Base-by-base conservation (phyloP, 2,888 invertebrate genomes). In the Osmoderma eremita region DNA sequence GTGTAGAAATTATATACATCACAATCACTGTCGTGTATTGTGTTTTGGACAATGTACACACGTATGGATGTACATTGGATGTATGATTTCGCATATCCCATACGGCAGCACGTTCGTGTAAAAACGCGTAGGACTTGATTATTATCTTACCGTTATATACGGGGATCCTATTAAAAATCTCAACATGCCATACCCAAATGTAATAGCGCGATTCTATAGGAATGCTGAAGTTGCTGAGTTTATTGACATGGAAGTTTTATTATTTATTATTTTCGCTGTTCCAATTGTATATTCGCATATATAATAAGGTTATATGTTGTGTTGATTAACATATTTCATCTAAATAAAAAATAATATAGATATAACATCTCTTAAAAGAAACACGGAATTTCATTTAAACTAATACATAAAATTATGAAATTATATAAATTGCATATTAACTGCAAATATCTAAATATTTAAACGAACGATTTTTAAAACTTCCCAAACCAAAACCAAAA, bases 61-160 rank as follows among this genome's bases (percentile, higher is more conserved):
- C n/a, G n/a, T n/a, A n/a, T n/a, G n/a, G n/a, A n/a, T n/a, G n/a
- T n/a, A n/a, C n/a, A n/a, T 36, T 36, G 5, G 36, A 36, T 6
- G 10, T 36, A n/a, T 10, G 36, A 42, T 42, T 42, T 1, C 5
- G 17, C 42, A 42, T 15, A 42, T 42, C 17, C 13, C 2, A 42
- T 36, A 42, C 42, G 17, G 42, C n/a, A 42, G 15, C 12, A 50
- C 42, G 39, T 24, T 6, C 13, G n/a, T 22, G 10, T 24, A 24
- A 51, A 20, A 53, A 61, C n/a, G 17, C 62, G 39, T 45, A 22
- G 51, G 53, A n/a, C n/a, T n/a, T n/a, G n/a, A n/a, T n/a, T n/a
- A 56, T 39, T 66, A 41, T 58, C 62, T 45, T 72, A 74, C 74
- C 73, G 74, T 74, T 74, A 50, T 50, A n/a, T n/a, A 74, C 54